A percentile compares a stretch with the other conserved stretches of the same genome.
Conservation (phyloP, 2,888 invertebrate genomes). For the Rhodophaea formosa region DNA sequence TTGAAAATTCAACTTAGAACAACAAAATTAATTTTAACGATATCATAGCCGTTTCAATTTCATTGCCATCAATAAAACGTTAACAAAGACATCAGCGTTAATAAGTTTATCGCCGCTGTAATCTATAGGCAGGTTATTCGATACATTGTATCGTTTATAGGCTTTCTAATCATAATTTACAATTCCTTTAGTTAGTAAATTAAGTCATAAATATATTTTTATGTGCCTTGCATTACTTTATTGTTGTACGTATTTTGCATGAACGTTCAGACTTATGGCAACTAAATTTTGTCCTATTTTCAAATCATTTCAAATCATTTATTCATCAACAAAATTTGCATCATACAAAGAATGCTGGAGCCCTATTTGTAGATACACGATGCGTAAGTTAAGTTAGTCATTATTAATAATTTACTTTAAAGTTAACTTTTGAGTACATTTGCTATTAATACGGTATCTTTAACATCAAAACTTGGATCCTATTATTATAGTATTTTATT, state of each 20-base stretch:
- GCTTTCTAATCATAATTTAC: slow-evolving; percentile 18
- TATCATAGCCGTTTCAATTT: slow-evolving; percentile 2
- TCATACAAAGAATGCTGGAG: too few relatives aligned
- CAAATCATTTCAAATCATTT: too few relatives aligned
- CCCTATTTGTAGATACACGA: too few relatives aligned
- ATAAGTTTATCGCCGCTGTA: slow-evolving; percentile 10
- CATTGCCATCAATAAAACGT: neutral
- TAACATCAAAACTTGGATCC: too few relatives aligned
- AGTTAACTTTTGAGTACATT: too few relatives aligned
- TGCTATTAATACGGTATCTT: too few relatives aligned
- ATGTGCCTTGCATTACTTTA: slow-evolving; percentile 30
- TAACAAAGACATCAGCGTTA: slow-evolving; percentile 4
- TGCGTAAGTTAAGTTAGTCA: too few relatives aligned
- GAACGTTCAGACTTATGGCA: slow-evolving; percentile 35
- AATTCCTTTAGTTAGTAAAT: slow-evolving; percentile 23
- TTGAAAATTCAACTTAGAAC: neutral
- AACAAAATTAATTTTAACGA: neutral
- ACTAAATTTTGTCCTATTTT: too few relatives aligned
- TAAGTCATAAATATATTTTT: slow-evolving; percentile 28
- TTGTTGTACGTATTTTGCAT: slow-evolving; percentile 40
- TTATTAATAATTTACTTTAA: too few relatives aligned
- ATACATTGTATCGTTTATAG: slow-evolving; percentile 18
- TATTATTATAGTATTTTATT: too few relatives aligned
- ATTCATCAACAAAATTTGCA: too few relatives aligned
- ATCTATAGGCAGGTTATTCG: neutral